These are phyloP conservation scores for Athene noctua DNA, from an alignment of 2,113 vertebrate species.

Conservation along the genomic window DNA sequence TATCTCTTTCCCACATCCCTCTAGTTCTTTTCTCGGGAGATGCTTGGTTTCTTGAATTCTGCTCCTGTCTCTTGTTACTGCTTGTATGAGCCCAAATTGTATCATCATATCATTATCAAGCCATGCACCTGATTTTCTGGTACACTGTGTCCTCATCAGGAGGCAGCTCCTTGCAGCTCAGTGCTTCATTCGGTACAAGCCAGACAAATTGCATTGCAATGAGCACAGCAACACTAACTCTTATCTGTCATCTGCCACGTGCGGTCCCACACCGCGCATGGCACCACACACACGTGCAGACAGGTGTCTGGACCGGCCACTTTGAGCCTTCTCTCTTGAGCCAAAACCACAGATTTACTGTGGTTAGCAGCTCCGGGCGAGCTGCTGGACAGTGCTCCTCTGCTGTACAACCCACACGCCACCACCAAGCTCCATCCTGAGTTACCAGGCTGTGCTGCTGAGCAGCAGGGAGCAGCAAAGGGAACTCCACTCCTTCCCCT, in stretches of 20 bases:
- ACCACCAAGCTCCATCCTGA: background rate
- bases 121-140: background rate
- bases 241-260: background rate
- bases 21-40: background rate
- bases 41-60: background rate
- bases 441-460: background rate
- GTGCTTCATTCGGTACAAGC: background rate
- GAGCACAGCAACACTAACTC: background rate
- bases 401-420: accelerated
- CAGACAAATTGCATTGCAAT: background rate
- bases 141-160: background rate
- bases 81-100: background rate
- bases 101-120: background rate
- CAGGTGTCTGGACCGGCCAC: accelerated
- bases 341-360: background rate
- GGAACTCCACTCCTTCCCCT: background rate
- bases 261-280: background rate
- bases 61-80: background rate
- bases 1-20: background rate
- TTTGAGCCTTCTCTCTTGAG: background rate
- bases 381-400: background rate
- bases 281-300: accelerated
- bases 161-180: background rate
- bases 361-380: accelerated
- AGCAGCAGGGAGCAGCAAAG: background rate